Conservation (phyloP, 2,888 invertebrate genomes). For the Acholoe squamosa region DNA sequence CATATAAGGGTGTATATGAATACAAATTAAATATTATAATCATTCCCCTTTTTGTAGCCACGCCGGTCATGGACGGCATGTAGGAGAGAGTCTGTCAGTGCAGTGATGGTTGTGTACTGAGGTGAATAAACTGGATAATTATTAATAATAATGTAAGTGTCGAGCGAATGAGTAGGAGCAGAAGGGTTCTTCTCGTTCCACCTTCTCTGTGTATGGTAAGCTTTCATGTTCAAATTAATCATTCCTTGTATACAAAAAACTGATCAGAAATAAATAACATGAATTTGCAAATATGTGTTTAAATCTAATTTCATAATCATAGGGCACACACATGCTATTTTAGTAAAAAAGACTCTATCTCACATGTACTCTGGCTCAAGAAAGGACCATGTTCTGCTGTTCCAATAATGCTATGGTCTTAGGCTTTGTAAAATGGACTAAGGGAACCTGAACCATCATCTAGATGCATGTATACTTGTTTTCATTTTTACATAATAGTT, state of each 20-base stretch:
- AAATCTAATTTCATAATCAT: too few species aligned
- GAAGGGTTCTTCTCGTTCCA: neutral
- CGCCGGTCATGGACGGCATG: neutral
- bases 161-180: neutral
- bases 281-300: conserved; percentile 37
- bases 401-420: too few species aligned
- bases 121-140: neutral
- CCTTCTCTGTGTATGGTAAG: conserved; percentile 45
- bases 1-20: neutral
- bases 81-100: conserved; percentile 17
- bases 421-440: too few species aligned
- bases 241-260: conserved; percentile 58
- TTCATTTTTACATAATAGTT: too few species aligned
- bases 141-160: conserved; percentile 5
- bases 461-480: too few species aligned
- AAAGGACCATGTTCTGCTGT: too few species aligned
- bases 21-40: neutral
- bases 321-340: too few species aligned
- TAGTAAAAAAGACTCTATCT: too few species aligned
- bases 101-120: conserved; percentile 44
- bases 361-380: too few species aligned
- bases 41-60: conserved; percentile 54
- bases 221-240: conserved; percentile 59
- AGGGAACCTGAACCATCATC: too few species aligned
- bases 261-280: conserved; percentile 59